Conservation (phyloP, 2,113 vertebrate species). For the Oreochromis spilurus region DNA sequence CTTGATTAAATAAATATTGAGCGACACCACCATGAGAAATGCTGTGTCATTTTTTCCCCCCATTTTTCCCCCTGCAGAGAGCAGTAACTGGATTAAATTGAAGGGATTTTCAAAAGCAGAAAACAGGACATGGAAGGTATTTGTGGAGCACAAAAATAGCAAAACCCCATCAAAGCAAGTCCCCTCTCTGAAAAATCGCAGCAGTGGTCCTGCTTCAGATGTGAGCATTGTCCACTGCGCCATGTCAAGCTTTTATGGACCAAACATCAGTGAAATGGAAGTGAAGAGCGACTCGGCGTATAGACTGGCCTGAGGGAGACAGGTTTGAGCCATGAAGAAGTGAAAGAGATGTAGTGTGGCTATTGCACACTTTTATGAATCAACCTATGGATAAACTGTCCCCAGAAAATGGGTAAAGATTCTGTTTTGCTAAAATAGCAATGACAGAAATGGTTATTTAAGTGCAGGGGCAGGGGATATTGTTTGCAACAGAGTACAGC, state of each 20-base stretch:
- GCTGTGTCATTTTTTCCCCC: not conserved
- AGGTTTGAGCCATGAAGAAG: not conserved
- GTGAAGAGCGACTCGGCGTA: not conserved
- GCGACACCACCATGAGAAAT: slow-evolving; percentile 21
- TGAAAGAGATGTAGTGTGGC: slow-evolving; percentile 11
- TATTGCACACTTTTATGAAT: slow-evolving; percentile 20
- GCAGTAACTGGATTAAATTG: slow-evolving; percentile 21
- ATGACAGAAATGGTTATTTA: not conserved
- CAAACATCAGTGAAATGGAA: not conserved
- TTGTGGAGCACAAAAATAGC: slow-evolving; percentile 33
- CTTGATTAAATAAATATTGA: slow-evolving; percentile 50
- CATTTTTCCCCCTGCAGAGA: not conserved
- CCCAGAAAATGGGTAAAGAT: not conserved
- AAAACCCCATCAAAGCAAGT: slow-evolving; percentile 22
- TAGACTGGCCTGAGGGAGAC: not conserved
- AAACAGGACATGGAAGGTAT: slow-evolving; percentile 32
- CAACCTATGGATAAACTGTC: not conserved
- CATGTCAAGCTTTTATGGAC: slow-evolving; percentile 9
- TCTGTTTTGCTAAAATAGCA: not conserved
- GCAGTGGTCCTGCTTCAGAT: slow-evolving; percentile 6
- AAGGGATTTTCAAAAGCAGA: slow-evolving; percentile 13
- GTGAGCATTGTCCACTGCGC: slow-evolving; percentile 10
- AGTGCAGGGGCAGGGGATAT: not conserved
- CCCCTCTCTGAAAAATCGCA: not conserved
- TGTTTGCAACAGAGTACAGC: not conserved